Evolutionary conservation across 2,113 vertebrate genomes (phyloP), one percentile per base, ranked within the genome.

Genomic region (Rallus limicola): DNA sequence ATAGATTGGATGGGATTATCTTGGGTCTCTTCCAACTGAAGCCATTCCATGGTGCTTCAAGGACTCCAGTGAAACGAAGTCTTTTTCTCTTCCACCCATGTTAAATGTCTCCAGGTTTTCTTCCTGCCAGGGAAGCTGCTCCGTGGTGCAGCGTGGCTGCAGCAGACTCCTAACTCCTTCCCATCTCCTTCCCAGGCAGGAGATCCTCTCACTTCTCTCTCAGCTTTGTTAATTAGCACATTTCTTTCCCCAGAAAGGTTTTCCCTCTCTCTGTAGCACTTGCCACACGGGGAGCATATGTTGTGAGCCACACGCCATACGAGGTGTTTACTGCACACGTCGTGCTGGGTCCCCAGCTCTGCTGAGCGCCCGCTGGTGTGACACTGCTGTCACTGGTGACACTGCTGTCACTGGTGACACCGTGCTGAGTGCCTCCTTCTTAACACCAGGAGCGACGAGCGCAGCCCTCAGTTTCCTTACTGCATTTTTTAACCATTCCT

Each of bases 381-480:
- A 11, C 52, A 4, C 8, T 42, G 42, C 1, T 0, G 26, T 7
- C 2, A 4, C 79, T 24, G 28, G 1, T 11, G 88, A 28, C 36
- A 26, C 20, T 18, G 9, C 36, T n/a, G 6, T 7, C 2, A 4
- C 79, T 24, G 28, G 1, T 11, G 83, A 28, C 36, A 26, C 25
- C 21, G 9, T 42, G 5, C 52, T 5, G 5, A 23, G 8, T 42
- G 14, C 40, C 16, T 34, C 58, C 19, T 55, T 5, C 56, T 16
- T 28, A 7, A 3, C 3, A 10, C 4, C 60, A 48, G 3, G 25
- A 38, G 24, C 14, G 62, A 14, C 17, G 16, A 5, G 36, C 6
- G 0, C 2, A 26, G 15, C 34, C 75, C 10, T 7, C 1, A 44
- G 9, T 31, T 25, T 44, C 15, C 0, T 7, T 23, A 9, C 5